Evolutionary conservation across 2,113 vertebrate species (phyloP), one percentile per base, ranked within the genome.

Genomic region (Neodontobutis hainanensis): DNA sequence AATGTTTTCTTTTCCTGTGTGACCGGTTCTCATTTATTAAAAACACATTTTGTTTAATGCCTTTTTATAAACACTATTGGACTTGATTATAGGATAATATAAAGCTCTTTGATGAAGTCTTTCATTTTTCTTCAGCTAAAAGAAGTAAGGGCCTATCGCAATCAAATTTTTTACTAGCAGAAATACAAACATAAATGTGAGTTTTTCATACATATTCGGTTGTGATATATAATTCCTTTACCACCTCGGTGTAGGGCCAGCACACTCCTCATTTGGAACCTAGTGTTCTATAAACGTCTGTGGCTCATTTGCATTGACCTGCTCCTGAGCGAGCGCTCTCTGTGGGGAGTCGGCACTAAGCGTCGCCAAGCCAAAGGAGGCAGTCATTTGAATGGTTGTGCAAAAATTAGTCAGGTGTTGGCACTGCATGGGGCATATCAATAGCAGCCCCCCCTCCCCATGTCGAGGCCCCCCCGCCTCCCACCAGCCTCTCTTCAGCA

Each of bases 371-470:
- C 88, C 43, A 81, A 80, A 78, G 59, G 67, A 81, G 73, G 68
- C 68, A 64, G 83, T 65, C 65, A 66, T 88, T 87, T 85, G 73
- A 87, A 87, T 70, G 73, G 68, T 68, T 86, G 82, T 72, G 66
- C 81, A 34, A 73, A 85, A 90, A 89, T 89, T 83, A 87, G 88
- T 88, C 88, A 90, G 89, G 88, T 90, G 88, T 90, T 83, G 68
- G 81, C 83, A 8, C 85, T 11, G 85, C 71, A 74, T 85, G 89
- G 75, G 78, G 84, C 78, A 82, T 80, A 83, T 88, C 88, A 88
- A 85, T 85, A 75, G 63, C 68, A 40, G 10, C 70, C 35, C 44
- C 56, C 16, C 57, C 53, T n/a, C 35, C 44, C 51, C n/a, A n/a
- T n/a, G n/a, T n/a, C n/a, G n/a, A n/a, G 16, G 34, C 50, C 14